Conservation (phyloP, 2,113 vertebrate genomes). For the Dascyllus trimaculatus region DNA sequence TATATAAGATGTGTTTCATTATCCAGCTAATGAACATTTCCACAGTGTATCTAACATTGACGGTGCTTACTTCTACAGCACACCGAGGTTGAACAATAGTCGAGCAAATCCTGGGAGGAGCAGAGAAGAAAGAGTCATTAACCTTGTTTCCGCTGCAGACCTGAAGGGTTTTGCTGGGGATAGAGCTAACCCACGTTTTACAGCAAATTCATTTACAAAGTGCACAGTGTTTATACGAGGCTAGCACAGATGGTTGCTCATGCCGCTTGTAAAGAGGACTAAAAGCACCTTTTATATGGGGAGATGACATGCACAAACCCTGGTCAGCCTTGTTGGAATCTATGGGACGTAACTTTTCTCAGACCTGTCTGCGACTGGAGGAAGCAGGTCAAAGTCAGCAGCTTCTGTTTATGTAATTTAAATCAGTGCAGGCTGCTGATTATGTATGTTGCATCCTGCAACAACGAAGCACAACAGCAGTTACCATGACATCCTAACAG, state of each 20-base stretch:
- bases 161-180: background rate
- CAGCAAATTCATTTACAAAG: constrained; percentile 25
- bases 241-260: constrained; percentile 20
- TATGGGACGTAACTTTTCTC: background rate
- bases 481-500: background rate
- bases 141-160: constrained; percentile 27
- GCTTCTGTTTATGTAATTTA: background rate
- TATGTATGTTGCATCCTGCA: background rate
- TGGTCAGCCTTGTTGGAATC: background rate
- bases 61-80: background rate
- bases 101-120: constrained; percentile 22
- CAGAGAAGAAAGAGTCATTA: constrained; percentile 32
- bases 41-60: background rate
- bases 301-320: background rate
- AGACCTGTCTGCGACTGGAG: background rate
- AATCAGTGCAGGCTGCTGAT: constrained; percentile 10
- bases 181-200: constrained; percentile 7
- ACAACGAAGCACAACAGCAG: background rate
- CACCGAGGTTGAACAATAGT: constrained; percentile 40
- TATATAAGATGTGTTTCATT: constrained; percentile 40
- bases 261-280: constrained; percentile 4
- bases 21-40: constrained; percentile 21
- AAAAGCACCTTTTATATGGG: background rate
- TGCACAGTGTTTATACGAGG: constrained; percentile 7
- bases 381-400: constrained; percentile 5